These are phyloP conservation scores for Agrochola circellaris DNA, from an alignment of 2,888 invertebrate genomes.

Conservation along the genomic window DNA sequence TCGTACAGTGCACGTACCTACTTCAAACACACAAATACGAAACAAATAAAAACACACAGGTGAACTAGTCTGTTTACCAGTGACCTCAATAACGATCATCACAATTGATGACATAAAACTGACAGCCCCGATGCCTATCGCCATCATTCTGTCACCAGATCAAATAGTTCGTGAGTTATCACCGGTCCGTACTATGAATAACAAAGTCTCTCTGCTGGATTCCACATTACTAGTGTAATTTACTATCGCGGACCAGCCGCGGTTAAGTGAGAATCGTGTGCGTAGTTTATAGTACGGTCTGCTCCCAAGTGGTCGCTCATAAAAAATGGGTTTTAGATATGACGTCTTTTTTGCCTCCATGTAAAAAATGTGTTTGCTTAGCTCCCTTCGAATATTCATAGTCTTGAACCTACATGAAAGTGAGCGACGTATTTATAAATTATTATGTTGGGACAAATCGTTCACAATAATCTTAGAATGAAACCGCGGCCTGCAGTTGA, in stretches of 20 bases:
- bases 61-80: neutral
- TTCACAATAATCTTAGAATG: slow-evolving; percentile 57
- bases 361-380: slow-evolving; percentile 59
- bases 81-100: slow-evolving; percentile 7
- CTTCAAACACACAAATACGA: neutral
- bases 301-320: slow-evolving; percentile 56
- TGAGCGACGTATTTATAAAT: slow-evolving; percentile 45
- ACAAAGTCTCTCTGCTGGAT: slow-evolving; percentile 50
- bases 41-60: neutral
- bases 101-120: slow-evolving; percentile 19
- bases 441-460: slow-evolving; percentile 53
- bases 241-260: slow-evolving; percentile 33
- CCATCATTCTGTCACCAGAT: slow-evolving; percentile 40
- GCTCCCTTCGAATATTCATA: slow-evolving; percentile 54
- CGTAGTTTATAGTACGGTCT: slow-evolving; percentile 59
- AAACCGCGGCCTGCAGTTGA: slow-evolving; percentile 52
- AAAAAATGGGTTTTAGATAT: slow-evolving; percentile 61
- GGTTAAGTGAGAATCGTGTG: slow-evolving; percentile 49
- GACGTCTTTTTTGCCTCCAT: slow-evolving; percentile 56
- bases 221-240: slow-evolving; percentile 51
- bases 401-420: slow-evolving; percentile 28
- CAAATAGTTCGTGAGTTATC: slow-evolving; percentile 51
- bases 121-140: slow-evolving; percentile 8
- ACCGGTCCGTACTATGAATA: slow-evolving; percentile 59
- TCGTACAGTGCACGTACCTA: neutral